Conservation (phyloP, 2,888 invertebrate species). For the Aromia moschata region DNA sequence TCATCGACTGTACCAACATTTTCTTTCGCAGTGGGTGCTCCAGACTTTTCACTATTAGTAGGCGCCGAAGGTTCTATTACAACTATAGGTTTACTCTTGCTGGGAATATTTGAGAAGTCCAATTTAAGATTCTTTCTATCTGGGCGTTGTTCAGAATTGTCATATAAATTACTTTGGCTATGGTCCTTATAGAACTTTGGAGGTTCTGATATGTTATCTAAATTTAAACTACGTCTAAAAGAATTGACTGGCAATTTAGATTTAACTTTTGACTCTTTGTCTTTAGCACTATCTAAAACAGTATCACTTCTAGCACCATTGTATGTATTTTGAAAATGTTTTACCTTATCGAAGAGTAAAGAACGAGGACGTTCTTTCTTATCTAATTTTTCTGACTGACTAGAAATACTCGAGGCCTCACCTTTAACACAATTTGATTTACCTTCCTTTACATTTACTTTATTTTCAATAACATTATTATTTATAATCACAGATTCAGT, state of each 20-base stretch:
- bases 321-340: constrained; percentile 63
- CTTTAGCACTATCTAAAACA: constrained; percentile 30
- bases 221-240: constrained; percentile 58
- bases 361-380: constrained; percentile 67
- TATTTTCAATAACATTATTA: constrained; percentile 38
- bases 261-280: constrained; percentile 48
- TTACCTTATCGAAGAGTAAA: constrained; percentile 67
- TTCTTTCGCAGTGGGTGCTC: constrained; percentile 35
- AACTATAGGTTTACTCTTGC: constrained; percentile 36
- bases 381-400: constrained; percentile 46
- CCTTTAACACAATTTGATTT: constrained; percentile 19
- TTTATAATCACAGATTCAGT: constrained; percentile 49
- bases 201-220: constrained; percentile 53
- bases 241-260: constrained; percentile 59
- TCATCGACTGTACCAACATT: constrained; percentile 56
- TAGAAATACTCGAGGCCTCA: constrained; percentile 33
- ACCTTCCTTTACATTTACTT: constrained; percentile 35
- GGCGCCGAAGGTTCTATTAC: constrained; percentile 29
- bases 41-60: constrained; percentile 35
- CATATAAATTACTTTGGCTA: constrained; percentile 30
- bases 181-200: constrained; percentile 43
- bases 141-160: constrained; percentile 41
- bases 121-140: constrained; percentile 68
- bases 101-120: constrained; percentile 66
- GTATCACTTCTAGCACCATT: constrained; percentile 64